Evolutionary conservation across 2,888 invertebrate species (phyloP).

Genomic region (Pristionchus fissidentatus): DNA sequence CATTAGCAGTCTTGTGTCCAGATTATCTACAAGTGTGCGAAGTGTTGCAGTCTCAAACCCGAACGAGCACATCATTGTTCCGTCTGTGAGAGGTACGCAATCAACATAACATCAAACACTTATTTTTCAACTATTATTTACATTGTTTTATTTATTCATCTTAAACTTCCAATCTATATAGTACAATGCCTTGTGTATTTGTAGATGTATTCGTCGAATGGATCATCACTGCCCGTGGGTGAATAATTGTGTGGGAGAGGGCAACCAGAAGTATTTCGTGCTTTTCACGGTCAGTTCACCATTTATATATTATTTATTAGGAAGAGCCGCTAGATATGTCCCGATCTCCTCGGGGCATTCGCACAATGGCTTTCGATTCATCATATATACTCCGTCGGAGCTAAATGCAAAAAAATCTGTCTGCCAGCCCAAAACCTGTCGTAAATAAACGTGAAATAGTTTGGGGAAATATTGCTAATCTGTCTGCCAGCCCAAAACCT

Average conservation of each 20-base stretch:
- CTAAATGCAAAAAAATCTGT: too few relatives aligned
- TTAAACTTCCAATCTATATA: not conserved
- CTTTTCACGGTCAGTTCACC: constrained; percentile 88
- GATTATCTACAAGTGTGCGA: constrained; percentile 92
- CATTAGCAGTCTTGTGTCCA: constrained; percentile 74
- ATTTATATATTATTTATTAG: not conserved
- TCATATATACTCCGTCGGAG: too few relatives aligned
- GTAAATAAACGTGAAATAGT: too few relatives aligned
- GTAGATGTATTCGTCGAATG: constrained; percentile 79
- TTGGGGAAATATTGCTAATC: too few relatives aligned
- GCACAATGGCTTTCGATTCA: too few relatives aligned
- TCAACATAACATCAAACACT: not conserved
- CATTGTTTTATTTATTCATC: too few relatives aligned
- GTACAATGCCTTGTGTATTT: not conserved
- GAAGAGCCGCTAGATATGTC: too few relatives aligned
- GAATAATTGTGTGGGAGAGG: constrained; percentile 98
- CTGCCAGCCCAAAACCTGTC: too few relatives aligned
- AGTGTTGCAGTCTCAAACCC: constrained; percentile 95
- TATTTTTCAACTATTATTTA: too few relatives aligned
- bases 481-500: too few relatives aligned
- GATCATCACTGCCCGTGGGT: constrained; percentile 86
- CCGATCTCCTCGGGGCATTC: too few relatives aligned
- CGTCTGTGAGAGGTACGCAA: constrained; percentile 79
- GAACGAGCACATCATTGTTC: constrained; percentile 93
- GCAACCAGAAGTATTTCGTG: constrained; percentile 99